Conservation (phyloP, 2,113 vertebrate genomes). For the Mesembrinibis cayennensis region DNA sequence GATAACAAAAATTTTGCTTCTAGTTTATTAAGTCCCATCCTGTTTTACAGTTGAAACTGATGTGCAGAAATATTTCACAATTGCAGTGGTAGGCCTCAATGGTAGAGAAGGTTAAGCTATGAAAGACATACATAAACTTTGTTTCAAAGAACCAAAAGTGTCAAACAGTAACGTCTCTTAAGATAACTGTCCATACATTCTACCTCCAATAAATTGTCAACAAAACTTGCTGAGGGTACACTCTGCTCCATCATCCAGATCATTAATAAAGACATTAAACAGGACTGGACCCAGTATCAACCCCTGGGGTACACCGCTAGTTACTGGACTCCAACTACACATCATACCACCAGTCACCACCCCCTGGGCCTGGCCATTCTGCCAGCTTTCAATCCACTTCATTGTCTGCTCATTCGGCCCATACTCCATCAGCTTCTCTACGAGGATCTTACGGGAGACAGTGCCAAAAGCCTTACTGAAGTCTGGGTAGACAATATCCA, state of each 20-base stretch:
- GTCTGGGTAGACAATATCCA: background rate
- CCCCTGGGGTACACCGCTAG: background rate
- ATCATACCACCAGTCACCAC: background rate
- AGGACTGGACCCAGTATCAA: background rate
- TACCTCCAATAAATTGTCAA: background rate
- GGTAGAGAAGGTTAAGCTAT: background rate
- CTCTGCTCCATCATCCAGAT: background rate
- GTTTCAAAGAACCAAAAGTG: background rate
- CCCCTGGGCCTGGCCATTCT: background rate
- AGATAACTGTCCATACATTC: background rate
- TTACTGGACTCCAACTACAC: background rate
- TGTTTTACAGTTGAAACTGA: background rate
- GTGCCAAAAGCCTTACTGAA: background rate
- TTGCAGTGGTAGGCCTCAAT: background rate
- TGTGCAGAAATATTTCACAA: background rate
- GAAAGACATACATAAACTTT: background rate
- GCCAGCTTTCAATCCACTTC: background rate
- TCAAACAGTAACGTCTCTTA: background rate
- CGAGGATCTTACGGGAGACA: accelerated
- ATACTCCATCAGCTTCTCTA: background rate
- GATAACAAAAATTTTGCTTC: background rate
- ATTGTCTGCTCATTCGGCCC: background rate
- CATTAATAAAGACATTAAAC: background rate
- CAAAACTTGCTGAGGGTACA: background rate
- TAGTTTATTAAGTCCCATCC: background rate